Evolutionary conservation across 2,797 vertebrate species (phyloP), one percentile per base, ranked within the genome.

Genomic region (Sarcoramphus papa): DNA sequence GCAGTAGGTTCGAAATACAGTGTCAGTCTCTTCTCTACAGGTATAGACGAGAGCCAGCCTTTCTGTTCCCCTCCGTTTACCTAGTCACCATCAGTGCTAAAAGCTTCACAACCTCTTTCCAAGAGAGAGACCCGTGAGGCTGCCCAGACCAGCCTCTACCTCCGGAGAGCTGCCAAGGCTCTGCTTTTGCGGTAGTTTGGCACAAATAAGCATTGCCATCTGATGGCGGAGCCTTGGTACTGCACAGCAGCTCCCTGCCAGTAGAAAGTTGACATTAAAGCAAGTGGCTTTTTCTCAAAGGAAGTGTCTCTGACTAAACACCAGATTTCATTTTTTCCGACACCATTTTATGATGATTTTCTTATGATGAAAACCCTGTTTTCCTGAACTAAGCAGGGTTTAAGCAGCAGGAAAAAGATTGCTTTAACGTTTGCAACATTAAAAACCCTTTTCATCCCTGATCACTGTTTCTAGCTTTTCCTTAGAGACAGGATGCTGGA

Each of bases 111-210:
- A 9, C 22, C 18, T 12, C 16, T n/a, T 19, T 13, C 20, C 28
- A 2, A 25, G 9, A 8, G 8, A 35, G 9, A 10, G 33, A 14
- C 4, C 2, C 7, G 0, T 0, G 30, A 25, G 22, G 17, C 21
- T 19, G 35, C 37, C 7, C 48, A 3, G 33, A 14, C 0, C 23
- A 25, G 31, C 9, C 4, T 3, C 33, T 8, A 9, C 2, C 33
- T 3, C 7, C 0, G 0, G 8, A 35, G 48, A 12, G 19, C 33
- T 16, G 48, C 28, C 40, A 2, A 2, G 23, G 40, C 22, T 15
- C 30, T 2, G 1, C 16, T 25, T 81, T 35, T 22, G 40, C 45
- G 3, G 24, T 3, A 15, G 14, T 22, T 69, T 64, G 77, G 25
- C 24, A 15, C 41, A 51, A 82, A 51, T 24, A 57, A 53, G 48